Conservation (phyloP, 2,113 vertebrate species). For the Pelusios castaneus region DNA sequence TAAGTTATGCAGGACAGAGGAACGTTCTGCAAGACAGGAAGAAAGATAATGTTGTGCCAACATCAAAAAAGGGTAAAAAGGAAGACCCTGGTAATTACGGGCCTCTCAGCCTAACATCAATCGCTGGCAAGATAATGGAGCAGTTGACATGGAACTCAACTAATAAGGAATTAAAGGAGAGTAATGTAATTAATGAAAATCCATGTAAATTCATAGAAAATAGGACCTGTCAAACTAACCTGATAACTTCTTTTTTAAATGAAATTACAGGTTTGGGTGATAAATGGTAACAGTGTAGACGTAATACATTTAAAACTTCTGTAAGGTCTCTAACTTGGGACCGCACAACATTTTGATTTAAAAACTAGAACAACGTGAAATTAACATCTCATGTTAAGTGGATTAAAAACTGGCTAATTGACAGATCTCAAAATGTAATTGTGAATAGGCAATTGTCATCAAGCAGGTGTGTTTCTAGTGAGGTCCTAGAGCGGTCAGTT, state of each 20-base stretch:
- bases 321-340: not conserved
- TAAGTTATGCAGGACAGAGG: not conserved
- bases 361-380: not conserved
- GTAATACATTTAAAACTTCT: not conserved
- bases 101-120: not conserved
- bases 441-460: not conserved
- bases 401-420: not conserved
- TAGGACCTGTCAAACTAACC: not conserved
- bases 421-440: not conserved
- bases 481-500: not conserved
- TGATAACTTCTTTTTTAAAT: not conserved
- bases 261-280: too few relatives aligned
- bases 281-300: not conserved
- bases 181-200: not conserved
- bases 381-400: not conserved
- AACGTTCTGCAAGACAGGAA: not conserved
- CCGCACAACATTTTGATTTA: not conserved
- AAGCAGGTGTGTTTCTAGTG: not conserved
- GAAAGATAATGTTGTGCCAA: not conserved
- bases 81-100: not conserved
- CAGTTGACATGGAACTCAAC: not conserved
- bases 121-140: not conserved
- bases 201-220: not conserved
- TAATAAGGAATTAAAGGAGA: not conserved
- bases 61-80: not conserved